These are phyloP conservation scores for Chymomyza procnemis DNA, from an alignment of 2,888 invertebrate genomes.

Conservation along the genomic window DNA sequence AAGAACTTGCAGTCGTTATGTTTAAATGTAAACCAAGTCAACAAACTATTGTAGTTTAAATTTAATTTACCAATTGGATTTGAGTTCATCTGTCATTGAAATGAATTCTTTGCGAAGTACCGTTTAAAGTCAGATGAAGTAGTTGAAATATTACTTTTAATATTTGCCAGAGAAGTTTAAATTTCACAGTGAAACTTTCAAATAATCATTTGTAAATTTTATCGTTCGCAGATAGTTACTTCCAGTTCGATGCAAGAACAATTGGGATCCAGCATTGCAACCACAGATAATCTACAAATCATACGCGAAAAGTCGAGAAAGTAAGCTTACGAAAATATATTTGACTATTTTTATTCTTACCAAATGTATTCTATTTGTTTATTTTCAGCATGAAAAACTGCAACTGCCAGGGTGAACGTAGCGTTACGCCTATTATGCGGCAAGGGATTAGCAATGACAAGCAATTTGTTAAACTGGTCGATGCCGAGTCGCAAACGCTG, in stretches of 20 bases:
- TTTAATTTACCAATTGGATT: no score
- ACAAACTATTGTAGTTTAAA: no score
- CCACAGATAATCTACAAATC: constrained; percentile 77
- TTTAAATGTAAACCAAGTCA: no score
- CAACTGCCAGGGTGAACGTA: constrained; percentile 74
- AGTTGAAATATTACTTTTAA: not conserved
- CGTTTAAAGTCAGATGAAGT: no score
- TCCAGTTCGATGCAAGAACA: constrained; percentile 76
- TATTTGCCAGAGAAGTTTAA: not conserved
- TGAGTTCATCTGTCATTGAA: no score
- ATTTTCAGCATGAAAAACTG: constrained; percentile 74
- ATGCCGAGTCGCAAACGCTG: constrained; percentile 87
- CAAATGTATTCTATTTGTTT: not conserved
- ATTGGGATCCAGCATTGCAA: constrained; percentile 74
- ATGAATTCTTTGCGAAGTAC: no score
- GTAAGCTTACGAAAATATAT: constrained; percentile 54
- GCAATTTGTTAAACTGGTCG: constrained; percentile 70
- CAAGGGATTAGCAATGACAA: constrained; percentile 52
- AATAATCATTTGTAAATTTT: constrained; percentile 9
- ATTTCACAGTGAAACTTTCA: not conserved
- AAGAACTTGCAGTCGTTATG: no score
- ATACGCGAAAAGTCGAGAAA: constrained; percentile 77
- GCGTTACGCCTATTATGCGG: constrained; percentile 60
- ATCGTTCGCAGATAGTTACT: constrained; percentile 68
- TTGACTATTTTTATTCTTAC: not conserved